Base-by-base conservation (phyloP, 2,888 invertebrate genomes). In the Drosophila putrida region DNA sequence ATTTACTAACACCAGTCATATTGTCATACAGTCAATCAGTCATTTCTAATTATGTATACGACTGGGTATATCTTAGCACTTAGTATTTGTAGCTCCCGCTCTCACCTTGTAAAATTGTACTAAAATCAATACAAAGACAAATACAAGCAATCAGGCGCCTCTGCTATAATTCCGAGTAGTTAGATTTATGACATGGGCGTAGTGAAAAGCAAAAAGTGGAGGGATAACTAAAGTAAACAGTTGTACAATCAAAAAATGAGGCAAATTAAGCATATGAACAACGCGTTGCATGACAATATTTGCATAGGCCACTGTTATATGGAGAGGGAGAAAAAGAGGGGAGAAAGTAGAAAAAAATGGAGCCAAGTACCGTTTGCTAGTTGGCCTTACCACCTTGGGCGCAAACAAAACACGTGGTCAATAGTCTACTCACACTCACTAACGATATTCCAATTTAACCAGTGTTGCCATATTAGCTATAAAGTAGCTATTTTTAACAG, bases 181-280 rank as follows among this genome's bases (percentile, higher is more conserved):
- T 75, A 50, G 78, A 75, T 81, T 73, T 84, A 78, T 82, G 11
- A 20, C 33, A 44, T 15, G 33, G 33, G 38, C 20, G n/a, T 27
- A 8, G n/a, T 13, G 46, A 20, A n/a, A n/a, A 57, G 41, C 33
- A 63, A 3, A 10, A 0, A 27, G 27, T 5, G 35, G 25, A 25
- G 44, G n/a, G n/a, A 11, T 35, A 33, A 6, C 46, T 51, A 59
- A 68, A 49, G 50, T 65, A 80, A 88, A 84, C 65, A 72, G 71
- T 64, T 61, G 60, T 39, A 5, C 46, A 68, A 66, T 66, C 71
- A 86, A 69, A 78, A 80, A 81, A 83, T 81, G 64, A 68, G 71
- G 69, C 74, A 85, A 85, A 88, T 82, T 84, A 89, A 74, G 79
- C 67, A 84, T 76, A 71, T 72, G 64, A 77, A 74, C 66, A 73